Evolutionary conservation across 2,113 vertebrate species (phyloP).

Genomic region (Athene cunicularia): DNA sequence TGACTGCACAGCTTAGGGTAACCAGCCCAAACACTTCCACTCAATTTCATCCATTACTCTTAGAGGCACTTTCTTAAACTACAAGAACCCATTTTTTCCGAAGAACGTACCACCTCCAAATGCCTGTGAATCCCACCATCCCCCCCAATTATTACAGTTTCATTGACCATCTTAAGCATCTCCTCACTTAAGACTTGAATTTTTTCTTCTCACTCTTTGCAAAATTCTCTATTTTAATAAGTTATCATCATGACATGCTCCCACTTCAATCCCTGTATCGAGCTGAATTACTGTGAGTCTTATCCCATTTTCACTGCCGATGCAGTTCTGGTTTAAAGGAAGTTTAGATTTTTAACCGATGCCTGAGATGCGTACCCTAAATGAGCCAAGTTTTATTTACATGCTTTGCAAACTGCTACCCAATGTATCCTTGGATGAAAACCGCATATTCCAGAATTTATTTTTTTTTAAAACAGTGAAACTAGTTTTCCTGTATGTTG

Average conservation of each 20-base stretch:
- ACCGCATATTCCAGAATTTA: background rate
- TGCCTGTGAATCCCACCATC: fast-evolving
- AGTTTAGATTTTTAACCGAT: background rate
- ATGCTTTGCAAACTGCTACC: background rate
- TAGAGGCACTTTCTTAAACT: background rate
- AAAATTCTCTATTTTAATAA: background rate
- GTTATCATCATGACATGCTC: background rate
- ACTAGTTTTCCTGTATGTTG: background rate
- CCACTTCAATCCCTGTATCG: background rate
- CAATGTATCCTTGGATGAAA: background rate
- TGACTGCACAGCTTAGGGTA: background rate
- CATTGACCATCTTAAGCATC: background rate
- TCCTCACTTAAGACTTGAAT: background rate
- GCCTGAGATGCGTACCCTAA: background rate
- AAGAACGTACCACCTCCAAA: background rate
- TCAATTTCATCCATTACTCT: background rate
- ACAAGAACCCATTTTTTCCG: background rate
- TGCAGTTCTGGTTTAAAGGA: background rate
- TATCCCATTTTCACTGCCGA: background rate
- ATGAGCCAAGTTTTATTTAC: background rate
- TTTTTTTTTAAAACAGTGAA: background rate
- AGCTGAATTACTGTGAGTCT: background rate
- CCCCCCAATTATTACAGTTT: background rate
- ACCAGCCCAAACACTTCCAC: background rate
- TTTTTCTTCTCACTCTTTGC: background rate